Conservation (phyloP, 2,888 invertebrate species). For the Cerastis leucographa region DNA sequence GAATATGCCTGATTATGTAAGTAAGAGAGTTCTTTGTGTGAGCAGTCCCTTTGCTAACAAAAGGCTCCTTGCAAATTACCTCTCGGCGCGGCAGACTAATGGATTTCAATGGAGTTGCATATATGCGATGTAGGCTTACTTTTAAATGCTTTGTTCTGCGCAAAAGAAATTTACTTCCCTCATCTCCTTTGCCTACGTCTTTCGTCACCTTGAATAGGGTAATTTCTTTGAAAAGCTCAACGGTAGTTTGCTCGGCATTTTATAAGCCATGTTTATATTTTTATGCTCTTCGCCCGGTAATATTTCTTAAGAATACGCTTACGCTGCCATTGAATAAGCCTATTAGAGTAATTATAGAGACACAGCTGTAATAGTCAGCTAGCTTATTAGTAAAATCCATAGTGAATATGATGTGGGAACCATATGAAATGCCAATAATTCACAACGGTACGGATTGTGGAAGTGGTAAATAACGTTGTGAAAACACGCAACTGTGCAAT, state of each 20-base stretch:
- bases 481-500: slow-evolving; percentile 40
- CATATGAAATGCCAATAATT: slow-evolving; percentile 58
- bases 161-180: slow-evolving; percentile 85
- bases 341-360: slow-evolving; percentile 60
- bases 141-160: slow-evolving; percentile 87
- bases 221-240: slow-evolving; percentile 82
- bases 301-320: slow-evolving; percentile 68
- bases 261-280: slow-evolving; percentile 71
- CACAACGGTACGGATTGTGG: slow-evolving; percentile 40
- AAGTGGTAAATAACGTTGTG: slow-evolving; percentile 53
- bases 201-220: slow-evolving; percentile 81
- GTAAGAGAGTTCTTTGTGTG: slow-evolving; percentile 80
- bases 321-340: slow-evolving; percentile 50
- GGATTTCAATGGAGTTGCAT: slow-evolving; percentile 88
- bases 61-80: slow-evolving; percentile 87
- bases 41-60: slow-evolving; percentile 83
- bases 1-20: slow-evolving; percentile 81
- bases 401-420: slow-evolving; percentile 46
- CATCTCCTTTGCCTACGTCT: slow-evolving; percentile 81
- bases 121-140: slow-evolving; percentile 83
- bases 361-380: slow-evolving; percentile 36
- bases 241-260: slow-evolving; percentile 75
- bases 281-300: slow-evolving; percentile 67
- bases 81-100: slow-evolving; percentile 83
- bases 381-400: slow-evolving; percentile 61